These are phyloP conservation scores for Neosilurus hyrtlii DNA, from an alignment of 2,797 vertebrate genomes.

Conservation along the genomic window DNA sequence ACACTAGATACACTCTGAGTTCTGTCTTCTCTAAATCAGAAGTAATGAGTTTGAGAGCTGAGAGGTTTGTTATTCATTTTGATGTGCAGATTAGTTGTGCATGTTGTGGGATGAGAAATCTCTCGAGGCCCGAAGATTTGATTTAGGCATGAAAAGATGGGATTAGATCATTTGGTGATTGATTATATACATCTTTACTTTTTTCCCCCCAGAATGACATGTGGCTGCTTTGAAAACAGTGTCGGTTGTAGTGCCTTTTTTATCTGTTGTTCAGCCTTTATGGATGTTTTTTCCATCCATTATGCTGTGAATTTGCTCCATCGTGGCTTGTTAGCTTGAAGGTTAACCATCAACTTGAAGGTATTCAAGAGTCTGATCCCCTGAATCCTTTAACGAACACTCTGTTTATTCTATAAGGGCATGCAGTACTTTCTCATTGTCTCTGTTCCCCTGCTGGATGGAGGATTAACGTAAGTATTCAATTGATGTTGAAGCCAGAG, in stretches of 20 bases:
- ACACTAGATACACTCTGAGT: neutral
- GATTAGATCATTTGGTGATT: neutral
- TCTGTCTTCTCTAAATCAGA: neutral
- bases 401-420: slow-evolving; percentile 17
- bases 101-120: neutral
- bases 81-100: neutral
- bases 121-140: neutral
- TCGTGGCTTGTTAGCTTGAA: neutral
- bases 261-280: neutral
- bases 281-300: no score
- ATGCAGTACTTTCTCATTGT: slow-evolving; percentile 19
- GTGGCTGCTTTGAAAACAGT: neutral
- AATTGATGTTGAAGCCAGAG: slow-evolving; percentile 41
- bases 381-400: neutral
- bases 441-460: neutral
- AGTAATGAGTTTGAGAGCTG: neutral
- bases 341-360: neutral
- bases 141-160: neutral
- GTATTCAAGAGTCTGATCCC: neutral
- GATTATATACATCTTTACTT: neutral
- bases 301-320: neutral
- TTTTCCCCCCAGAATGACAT: neutral
- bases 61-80: neutral
- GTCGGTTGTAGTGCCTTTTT: neutral
- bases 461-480: slow-evolving; percentile 45